Conservation (phyloP, 1,140 invertebrate genomes). For the Luehdorfia chinensis region DNA sequence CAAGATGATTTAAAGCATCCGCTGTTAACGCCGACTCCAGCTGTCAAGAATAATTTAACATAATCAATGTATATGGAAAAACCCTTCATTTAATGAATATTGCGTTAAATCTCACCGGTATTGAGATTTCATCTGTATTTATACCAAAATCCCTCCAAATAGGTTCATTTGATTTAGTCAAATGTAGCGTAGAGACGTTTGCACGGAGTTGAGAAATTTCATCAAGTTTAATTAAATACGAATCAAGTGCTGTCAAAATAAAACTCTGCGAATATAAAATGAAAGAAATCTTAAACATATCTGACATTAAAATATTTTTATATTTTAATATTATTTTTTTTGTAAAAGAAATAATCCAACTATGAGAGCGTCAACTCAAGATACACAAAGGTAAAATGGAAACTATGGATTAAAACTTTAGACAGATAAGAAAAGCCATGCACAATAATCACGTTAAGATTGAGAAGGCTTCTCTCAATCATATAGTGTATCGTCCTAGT, state of each 20-base stretch:
- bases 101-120: constrained; percentile 27
- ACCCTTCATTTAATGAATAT: too few relatives aligned
- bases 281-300: background rate
- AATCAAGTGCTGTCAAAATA: constrained; percentile 54
- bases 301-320: too few relatives aligned
- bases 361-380: too few relatives aligned
- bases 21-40: constrained; percentile 57
- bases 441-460: too few relatives aligned
- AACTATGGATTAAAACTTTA: too few relatives aligned
- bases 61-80: too few relatives aligned
- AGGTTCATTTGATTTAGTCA: constrained; percentile 44
- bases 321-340: too few relatives aligned
- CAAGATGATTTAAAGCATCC: constrained; percentile 58
- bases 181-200: constrained; percentile 59
- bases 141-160: constrained; percentile 56
- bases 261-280: constrained; percentile 51
- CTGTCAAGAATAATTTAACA: constrained; percentile 31
- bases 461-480: too few relatives aligned
- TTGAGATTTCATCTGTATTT: constrained; percentile 26
- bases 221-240: constrained; percentile 46
- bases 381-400: too few relatives aligned
- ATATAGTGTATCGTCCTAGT: too few relatives aligned
- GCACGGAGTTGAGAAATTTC: constrained; percentile 50
- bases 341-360: too few relatives aligned
- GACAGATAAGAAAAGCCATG: too few relatives aligned